Evolutionary conservation across 2,113 vertebrate species (phyloP).

Genomic region (Phalacrocorax pelagicus): DNA sequence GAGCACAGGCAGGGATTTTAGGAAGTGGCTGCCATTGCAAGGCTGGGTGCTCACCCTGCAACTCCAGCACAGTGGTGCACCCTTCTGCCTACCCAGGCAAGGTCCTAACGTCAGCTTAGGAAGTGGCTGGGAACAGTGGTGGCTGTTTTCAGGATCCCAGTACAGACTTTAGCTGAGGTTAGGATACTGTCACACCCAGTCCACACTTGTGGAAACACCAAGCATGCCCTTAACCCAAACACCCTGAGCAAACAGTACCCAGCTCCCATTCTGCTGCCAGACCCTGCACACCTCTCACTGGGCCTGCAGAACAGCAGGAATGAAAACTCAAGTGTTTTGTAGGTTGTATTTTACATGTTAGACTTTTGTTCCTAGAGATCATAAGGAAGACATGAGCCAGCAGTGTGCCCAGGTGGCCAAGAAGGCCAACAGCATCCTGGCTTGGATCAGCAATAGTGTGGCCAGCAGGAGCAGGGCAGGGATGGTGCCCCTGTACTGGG

Average conservation of each 20-base stretch:
- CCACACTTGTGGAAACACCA: neutral
- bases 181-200: neutral
- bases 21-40: neutral
- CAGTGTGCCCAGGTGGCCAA: no score
- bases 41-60: neutral
- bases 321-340: neutral
- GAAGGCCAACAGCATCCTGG: no score
- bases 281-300: neutral
- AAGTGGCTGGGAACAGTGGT: neutral
- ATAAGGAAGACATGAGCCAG: neutral
- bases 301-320: neutral
- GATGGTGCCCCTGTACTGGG: no score
- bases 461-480: no score
- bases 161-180: no score
- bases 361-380: neutral
- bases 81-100: neutral
- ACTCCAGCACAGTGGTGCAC: neutral
- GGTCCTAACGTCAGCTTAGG: rapidly evolving
- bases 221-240: no score
- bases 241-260: no score
- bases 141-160: neutral
- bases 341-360: neutral
- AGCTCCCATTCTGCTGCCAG: neutral
- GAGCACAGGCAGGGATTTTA: no score
- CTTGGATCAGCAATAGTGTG: no score